Evolutionary conservation across 2,113 vertebrate genomes (phyloP).

Genomic region (Guaruba guarouba): DNA sequence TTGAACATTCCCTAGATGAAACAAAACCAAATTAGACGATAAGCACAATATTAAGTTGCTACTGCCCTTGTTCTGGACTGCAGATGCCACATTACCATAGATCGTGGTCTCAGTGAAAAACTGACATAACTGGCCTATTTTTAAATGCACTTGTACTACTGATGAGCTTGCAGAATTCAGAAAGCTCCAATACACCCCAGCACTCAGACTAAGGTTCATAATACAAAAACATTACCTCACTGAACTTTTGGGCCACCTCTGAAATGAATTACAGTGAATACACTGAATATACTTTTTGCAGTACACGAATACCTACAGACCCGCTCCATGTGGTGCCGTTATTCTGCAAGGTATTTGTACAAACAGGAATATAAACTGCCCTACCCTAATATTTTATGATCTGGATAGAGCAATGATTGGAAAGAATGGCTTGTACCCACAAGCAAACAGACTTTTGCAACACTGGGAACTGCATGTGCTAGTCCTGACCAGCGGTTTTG

Average conservation of each 20-base stretch:
- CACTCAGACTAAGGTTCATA: background rate
- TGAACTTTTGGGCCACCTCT: background rate
- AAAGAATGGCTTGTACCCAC: background rate
- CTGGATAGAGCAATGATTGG: background rate
- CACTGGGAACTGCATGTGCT: background rate
- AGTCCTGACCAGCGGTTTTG: background rate
- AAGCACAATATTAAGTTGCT: background rate
- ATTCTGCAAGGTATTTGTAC: background rate
- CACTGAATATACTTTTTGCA: background rate
- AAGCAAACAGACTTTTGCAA: background rate
- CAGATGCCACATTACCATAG: background rate
- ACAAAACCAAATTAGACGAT: background rate
- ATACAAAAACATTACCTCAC: accelerated
- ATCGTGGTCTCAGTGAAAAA: background rate
- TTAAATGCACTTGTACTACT: background rate
- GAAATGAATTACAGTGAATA: background rate
- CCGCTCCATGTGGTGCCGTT: background rate
- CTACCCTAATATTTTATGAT: background rate
- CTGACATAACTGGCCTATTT: background rate
- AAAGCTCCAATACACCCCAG: background rate
- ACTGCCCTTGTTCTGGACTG: background rate
- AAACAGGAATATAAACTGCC: background rate
- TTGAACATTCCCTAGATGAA: background rate
- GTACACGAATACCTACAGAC: background rate
- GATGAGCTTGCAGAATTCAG: background rate